Evolutionary conservation across 1,140 invertebrate genomes (phyloP).

Genomic region (Pogonognathellus flavescens): DNA sequence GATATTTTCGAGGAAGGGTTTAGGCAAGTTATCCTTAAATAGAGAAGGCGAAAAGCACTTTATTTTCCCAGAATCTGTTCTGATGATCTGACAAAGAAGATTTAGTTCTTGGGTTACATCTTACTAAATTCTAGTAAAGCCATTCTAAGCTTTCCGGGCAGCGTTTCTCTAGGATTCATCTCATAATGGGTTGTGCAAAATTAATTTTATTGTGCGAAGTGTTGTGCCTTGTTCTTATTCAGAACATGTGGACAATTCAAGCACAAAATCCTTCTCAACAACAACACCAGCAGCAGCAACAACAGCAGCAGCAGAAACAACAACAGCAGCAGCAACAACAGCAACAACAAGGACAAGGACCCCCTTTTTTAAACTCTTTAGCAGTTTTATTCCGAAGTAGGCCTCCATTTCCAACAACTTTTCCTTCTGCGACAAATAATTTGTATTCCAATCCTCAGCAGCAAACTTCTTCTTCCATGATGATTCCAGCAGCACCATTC

Average conservation of each 20-base stretch:
- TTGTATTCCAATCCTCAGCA: constrained; percentile 37
- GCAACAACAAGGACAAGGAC: constrained; percentile 2
- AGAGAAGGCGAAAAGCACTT: constrained; percentile 2
- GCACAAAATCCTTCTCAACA: not conserved
- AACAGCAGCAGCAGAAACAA: too few species aligned
- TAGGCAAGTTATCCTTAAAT: too few species aligned
- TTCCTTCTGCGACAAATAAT: constrained; percentile 49
- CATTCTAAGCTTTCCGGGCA: not conserved
- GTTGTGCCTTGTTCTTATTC: not conserved
- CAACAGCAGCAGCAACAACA: not conserved
- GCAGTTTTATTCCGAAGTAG: constrained; percentile 64
- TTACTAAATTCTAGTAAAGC: not conserved
- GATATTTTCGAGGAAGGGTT: too few species aligned
- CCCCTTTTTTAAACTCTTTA: constrained; percentile 64
- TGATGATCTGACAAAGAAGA: constrained; percentile 48
- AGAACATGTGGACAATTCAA: not conserved
- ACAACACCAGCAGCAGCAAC: too few species aligned
- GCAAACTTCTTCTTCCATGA: constrained; percentile 5
- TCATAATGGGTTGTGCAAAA: constrained; percentile 46
- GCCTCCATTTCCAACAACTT: constrained; percentile 64
- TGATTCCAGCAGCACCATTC: not conserved
- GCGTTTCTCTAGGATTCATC: not conserved
- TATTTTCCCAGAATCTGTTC: constrained; percentile 13
- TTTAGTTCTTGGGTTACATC: too few species aligned
- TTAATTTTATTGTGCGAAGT: constrained; percentile 49